Conservation (phyloP, 2,797 vertebrate species). For the Pangasius macronema region DNA sequence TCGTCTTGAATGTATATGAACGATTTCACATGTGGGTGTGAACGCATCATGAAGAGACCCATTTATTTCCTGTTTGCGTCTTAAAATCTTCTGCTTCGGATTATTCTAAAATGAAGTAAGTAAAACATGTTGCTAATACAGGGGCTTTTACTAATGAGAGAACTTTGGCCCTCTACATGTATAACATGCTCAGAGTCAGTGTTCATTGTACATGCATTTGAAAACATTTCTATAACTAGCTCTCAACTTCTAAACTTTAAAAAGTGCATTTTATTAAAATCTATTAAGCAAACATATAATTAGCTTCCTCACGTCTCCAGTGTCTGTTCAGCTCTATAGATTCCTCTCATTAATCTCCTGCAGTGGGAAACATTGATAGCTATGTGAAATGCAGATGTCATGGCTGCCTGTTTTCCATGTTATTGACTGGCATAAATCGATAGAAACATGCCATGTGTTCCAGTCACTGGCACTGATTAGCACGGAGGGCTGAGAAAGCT, state of each 20-base stretch:
- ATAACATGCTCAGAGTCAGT: neutral
- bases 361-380: neutral
- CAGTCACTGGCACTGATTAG: slow-evolving; percentile 45
- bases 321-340: slow-evolving; percentile 16
- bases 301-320: neutral
- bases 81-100: neutral
- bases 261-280: neutral
- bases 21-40: neutral
- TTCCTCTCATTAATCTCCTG: slow-evolving; percentile 21
- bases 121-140: neutral
- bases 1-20: neutral
- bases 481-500: slow-evolving; percentile 36
- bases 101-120: neutral
- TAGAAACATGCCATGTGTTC: slow-evolving; percentile 31
- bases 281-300: neutral
- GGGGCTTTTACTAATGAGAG: neutral
- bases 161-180: neutral
- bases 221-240: neutral
- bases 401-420: slow-evolving; percentile 39
- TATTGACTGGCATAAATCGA: slow-evolving; percentile 46
- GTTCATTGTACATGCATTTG: neutral
- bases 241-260: too few relatives aligned
- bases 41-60: neutral
- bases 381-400: slow-evolving; percentile 40
- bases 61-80: neutral